Evolutionary conservation across 2,797 vertebrate genomes (phyloP), one percentile per base, ranked within the genome.

Genomic region (Xenentodon cancila): DNA sequence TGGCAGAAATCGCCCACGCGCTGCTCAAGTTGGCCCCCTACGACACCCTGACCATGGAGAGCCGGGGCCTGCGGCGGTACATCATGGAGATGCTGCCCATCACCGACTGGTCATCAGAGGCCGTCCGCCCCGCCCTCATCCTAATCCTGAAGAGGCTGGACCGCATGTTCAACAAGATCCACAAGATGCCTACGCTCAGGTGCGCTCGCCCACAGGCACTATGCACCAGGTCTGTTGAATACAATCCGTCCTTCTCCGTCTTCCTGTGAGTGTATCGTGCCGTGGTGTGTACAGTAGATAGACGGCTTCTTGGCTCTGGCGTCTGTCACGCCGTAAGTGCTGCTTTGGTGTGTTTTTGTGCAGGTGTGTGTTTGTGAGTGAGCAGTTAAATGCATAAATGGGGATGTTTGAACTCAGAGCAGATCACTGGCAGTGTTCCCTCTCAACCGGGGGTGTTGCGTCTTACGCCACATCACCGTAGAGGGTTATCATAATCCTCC

Each of bases 121-220:
- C 97, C 15, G 96, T 99, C 82, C 95, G 98, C 32, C 97, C 98
- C 2, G 97, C 97, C 71, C 97, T 99, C 72, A 98, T 99, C 89
- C 97, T 99, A 84, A 99, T 99, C 89, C 86, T 99, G 77, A 99
- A 99, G 93, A 93, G 98, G 88, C 79, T 99, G 89, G 98, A 99
- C 90, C 96, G 98, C 92, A 99, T 99, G 97, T 99, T 99, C 94
- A 99, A 99, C 96, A 99, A 99, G 93, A 99, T 99, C 86, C 98
- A 99, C 94, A 99, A 99, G 93, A 99, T 99, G 98, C 98, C 98
- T 55, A 99, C 98, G 85, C 82, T 99, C 94, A 98, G 98, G 98
- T 99, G 93, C 97, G 92, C 90, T 87, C 90, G 90, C 87, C 91
- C 90, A 58, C 92, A 93, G 88, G 90, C 92, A 84, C 82, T 93